A percentile compares a stretch with the other conserved stretches of the same genome.
These are phyloP conservation scores for Eciton burchellii DNA, from an alignment of 1,140 invertebrate species.

Conservation along the genomic window DNA sequence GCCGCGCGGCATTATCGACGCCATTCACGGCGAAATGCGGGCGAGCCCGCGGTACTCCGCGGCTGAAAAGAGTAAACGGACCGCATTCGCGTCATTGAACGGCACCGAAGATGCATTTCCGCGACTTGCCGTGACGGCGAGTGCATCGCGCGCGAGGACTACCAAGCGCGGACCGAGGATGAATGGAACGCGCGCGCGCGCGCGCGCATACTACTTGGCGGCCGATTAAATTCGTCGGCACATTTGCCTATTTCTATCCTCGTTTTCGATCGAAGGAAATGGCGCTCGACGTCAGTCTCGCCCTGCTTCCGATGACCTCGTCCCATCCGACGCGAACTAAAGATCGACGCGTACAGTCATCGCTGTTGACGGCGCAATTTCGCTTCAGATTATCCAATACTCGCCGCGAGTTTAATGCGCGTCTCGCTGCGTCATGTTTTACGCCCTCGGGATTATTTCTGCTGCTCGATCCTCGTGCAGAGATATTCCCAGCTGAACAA, in stretches of 20 bases:
- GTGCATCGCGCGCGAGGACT: conserved; percentile 21
- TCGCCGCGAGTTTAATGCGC: background rate
- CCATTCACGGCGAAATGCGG: conserved; percentile 21
- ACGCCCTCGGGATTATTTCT: background rate
- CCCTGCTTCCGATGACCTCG: conserved; percentile 3
- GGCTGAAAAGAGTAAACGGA: conserved; percentile 10
- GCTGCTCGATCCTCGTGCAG: too few species aligned
- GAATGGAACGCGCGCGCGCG: conserved; percentile 12
- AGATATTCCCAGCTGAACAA: too few species aligned
- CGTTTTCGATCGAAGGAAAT: conserved; percentile 50
- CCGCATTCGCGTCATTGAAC: background rate
- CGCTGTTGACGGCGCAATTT: background rate
- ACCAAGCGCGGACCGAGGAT: conserved; percentile 1
- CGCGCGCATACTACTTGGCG: too few species aligned
- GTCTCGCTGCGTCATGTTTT: background rate
- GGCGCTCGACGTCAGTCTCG: conserved; percentile 36
- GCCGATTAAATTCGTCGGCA: background rate
- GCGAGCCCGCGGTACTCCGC: background rate
- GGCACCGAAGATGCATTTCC: conserved; percentile 35
- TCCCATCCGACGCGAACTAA: conserved; percentile 2
- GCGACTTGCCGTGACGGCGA: conserved; percentile 4
- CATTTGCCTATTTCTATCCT: conserved; percentile 51
- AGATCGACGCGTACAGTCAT: background rate
- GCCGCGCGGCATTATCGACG: too few species aligned
- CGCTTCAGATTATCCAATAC: conserved; percentile 11